Conservation (phyloP, 2,113 vertebrate genomes). For the Etheostoma spectabile region DNA sequence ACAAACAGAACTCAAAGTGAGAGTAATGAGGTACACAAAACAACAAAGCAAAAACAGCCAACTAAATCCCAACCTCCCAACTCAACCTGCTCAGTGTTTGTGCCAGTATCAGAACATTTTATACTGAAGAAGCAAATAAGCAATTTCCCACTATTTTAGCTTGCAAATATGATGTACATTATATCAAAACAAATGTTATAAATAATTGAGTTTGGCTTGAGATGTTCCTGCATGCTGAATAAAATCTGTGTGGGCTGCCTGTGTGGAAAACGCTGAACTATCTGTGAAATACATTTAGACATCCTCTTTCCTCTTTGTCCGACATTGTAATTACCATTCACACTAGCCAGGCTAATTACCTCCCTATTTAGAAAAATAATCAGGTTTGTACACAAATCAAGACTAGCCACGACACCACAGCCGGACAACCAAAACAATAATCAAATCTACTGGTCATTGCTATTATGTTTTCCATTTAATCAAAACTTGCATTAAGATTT, state of each 20-base stretch:
- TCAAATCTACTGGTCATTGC: slow-evolving; percentile 35
- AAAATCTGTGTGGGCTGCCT: slow-evolving; percentile 17
- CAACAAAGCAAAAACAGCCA: slow-evolving; percentile 19
- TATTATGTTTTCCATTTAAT: slow-evolving; percentile 51
- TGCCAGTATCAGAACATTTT: slow-evolving; percentile 7
- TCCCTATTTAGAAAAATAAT: slow-evolving; percentile 67
- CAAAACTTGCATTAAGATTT: slow-evolving; percentile 52
- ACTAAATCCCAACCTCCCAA: slow-evolving; percentile 13
- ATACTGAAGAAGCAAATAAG: slow-evolving; percentile 52
- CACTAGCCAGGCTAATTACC: slow-evolving; percentile 71
- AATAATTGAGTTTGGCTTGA: slow-evolving; percentile 56
- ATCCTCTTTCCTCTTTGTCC: slow-evolving; percentile 61
- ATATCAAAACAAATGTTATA: slow-evolving; percentile 64
- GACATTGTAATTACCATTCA: slow-evolving; percentile 71
- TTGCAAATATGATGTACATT: slow-evolving; percentile 53
- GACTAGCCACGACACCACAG: slow-evolving; percentile 42
- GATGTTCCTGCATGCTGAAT: slow-evolving; percentile 46
- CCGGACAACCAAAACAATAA: slow-evolving; percentile 62
- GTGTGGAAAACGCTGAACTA: slow-evolving; percentile 43
- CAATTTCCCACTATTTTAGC: slow-evolving; percentile 56
- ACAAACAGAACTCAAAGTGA: slow-evolving; percentile 37
- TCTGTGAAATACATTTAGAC: slow-evolving; percentile 71
- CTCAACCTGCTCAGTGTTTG: slow-evolving; percentile 11
- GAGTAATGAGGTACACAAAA: slow-evolving; percentile 58
- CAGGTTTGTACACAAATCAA: slow-evolving; percentile 73